phyloP scores from a whole-genome alignment of 2,113 vertebrate species.

The Clarias macrocephalus region DNA sequence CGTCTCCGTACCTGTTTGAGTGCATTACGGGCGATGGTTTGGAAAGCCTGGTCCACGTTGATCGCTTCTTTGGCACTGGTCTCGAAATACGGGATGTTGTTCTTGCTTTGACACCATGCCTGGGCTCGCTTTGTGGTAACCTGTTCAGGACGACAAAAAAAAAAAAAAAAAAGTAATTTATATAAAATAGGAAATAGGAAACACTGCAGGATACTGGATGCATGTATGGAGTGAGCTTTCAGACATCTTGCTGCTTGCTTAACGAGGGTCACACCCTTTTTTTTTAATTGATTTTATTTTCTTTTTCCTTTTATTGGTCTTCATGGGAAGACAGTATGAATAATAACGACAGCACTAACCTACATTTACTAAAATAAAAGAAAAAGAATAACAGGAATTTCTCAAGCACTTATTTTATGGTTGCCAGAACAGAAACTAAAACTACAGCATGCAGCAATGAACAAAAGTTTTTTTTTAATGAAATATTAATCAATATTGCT shows the following conservation, averaged over 20 bases:
- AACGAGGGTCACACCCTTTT: neutral
- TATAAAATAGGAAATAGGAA: neutral
- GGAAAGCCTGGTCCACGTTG: slow-evolving; percentile 89
- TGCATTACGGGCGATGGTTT: slow-evolving; percentile 87
- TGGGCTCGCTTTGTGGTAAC: slow-evolving; percentile 87
- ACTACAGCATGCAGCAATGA: neutral
- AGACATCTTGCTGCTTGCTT: neutral
- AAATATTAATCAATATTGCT: neutral
- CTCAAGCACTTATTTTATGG: neutral
- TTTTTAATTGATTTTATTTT: neutral
- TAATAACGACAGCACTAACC: neutral
- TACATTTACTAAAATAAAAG: neutral
- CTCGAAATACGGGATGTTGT: slow-evolving; percentile 89
- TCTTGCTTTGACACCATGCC: slow-evolving; percentile 91
- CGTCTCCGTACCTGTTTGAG: slow-evolving; percentile 81
- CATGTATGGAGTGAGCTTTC: neutral
- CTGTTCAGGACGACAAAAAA: slow-evolving; percentile 65
- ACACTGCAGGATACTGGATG: neutral
- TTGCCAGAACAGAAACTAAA: neutral
- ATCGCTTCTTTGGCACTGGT: slow-evolving; percentile 91
- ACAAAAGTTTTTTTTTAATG: neutral
- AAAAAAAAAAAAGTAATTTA: too few relatives aligned
- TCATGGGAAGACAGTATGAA: neutral
- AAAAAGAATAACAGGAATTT: neutral
- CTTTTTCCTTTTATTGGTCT: neutral